Conservation (phyloP, 1,140 invertebrate genomes). For the Propsilocerus akamusi region DNA sequence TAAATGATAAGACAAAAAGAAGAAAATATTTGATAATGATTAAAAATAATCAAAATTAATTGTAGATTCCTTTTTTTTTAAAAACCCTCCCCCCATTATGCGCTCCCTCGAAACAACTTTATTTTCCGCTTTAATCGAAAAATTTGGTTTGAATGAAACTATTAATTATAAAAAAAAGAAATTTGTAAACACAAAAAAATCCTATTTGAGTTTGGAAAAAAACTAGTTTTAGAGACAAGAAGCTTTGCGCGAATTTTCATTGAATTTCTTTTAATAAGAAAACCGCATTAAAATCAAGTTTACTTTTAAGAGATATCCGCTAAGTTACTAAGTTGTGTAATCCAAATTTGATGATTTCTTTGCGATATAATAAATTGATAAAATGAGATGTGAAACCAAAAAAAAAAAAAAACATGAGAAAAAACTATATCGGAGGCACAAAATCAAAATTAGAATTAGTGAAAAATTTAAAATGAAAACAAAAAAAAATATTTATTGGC, state of each 20-base stretch:
- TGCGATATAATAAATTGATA: too few species aligned
- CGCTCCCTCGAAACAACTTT: too few species aligned
- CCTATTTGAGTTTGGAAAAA: background rate
- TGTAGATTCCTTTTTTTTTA: too few species aligned
- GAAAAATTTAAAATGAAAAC: constrained; percentile 1
- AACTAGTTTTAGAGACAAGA: background rate
- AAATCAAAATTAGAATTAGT: constrained; percentile 17
- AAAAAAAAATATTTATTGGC: constrained; percentile 1
- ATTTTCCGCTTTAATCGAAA: too few species aligned
- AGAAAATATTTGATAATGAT: constrained; percentile 1
- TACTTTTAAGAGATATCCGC: too few species aligned
- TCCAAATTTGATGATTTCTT: too few species aligned
- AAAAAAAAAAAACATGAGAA: background rate
- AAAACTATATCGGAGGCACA: constrained; percentile 17
- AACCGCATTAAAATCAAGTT: too few species aligned
- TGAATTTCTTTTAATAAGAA: background rate
- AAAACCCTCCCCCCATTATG: too few species aligned
- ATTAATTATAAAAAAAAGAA: too few species aligned
- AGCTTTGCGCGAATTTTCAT: background rate
- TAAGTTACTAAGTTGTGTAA: too few species aligned
- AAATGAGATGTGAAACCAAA: background rate
- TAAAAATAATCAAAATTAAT: constrained; percentile 4
- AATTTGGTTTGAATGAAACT: too few species aligned
- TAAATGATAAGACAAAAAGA: background rate
- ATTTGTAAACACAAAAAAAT: background rate